Conservation (phyloP, 2,113 vertebrate species). For the Tricholaema leucomelas region DNA sequence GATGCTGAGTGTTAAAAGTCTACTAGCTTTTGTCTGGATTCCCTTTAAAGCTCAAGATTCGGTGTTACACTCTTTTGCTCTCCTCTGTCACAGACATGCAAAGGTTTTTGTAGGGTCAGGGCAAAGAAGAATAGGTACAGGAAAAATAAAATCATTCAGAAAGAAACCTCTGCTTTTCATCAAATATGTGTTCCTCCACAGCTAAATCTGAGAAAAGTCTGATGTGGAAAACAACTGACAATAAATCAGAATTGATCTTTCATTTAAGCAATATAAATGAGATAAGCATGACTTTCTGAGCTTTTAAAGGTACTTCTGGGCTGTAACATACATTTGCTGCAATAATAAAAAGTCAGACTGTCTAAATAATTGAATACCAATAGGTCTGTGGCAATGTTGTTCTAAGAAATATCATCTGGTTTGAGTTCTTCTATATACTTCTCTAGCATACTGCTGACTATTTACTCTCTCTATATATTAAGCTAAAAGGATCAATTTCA, state of each 20-base stretch:
- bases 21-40: background rate
- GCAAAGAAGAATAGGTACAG: background rate
- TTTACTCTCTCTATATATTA: background rate
- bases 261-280: background rate
- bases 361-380: background rate
- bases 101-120: background rate
- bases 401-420: background rate
- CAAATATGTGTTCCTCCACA: background rate
- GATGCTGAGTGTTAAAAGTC: background rate
- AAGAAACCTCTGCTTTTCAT: background rate
- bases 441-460: background rate
- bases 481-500: background rate
- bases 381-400: background rate
- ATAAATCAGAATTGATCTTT: background rate
- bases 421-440: background rate
- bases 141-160: background rate
- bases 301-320: background rate
- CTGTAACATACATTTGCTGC: background rate
- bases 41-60: background rate
- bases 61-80: fast-evolving
- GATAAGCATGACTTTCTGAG: background rate
- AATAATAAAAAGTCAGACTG: constrained; percentile 1
- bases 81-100: background rate
- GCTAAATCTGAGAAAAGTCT: background rate
- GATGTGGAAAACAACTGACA: background rate